Base-by-base conservation (phyloP, 2,888 invertebrate genomes). In the Catocala fraxini region DNA sequence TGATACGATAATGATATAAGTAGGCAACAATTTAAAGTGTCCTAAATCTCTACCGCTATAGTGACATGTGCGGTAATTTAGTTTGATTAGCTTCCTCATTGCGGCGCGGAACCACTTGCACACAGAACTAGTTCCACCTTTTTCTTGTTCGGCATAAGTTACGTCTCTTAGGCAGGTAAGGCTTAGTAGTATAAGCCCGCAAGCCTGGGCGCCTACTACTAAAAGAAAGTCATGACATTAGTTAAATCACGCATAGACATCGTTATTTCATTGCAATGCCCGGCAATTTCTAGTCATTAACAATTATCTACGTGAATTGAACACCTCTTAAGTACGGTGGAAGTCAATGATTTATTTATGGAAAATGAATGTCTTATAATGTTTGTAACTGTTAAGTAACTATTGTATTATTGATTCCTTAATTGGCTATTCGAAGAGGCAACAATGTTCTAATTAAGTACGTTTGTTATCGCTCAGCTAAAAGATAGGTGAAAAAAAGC, bases 161-260 rank as follows among this genome's bases (percentile, higher is more conserved):
- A 42, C 11, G 35, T 49, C 12, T 51, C 45, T 46, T 59, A 58
- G 42, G 15, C 53, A 47, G 25, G 35, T 39, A 58, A 9, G 12
- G 39, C 48, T 39, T 47, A 55, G 45, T 55, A 54, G 54, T 45
- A 42, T 45, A 54, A 53, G 25, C 48, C 39, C 9, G n/a, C 43
- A 59, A 47, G 45, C 49, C 48, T 57, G 54, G 46, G 35, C 51
- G 58, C 47, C 52, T 54, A 45, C 63, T 60, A 51, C 12, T 45
- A 65, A 62, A 71, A 63, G 75, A 75, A 75, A 75, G 65, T 59
- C 34, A 54, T 75, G 61, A 65, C 59, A 66, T 65, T 69, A 71
- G 65, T 56, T 51, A 56, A 15, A 65, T 55, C 10, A 10, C 10
- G n/a, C 11, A 51, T 48, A 5, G 49, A 63, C 45, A 54, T 56